These are phyloP conservation scores for Drosophila falleni DNA, from an alignment of 2,888 invertebrate species.

Conservation along the genomic window DNA sequence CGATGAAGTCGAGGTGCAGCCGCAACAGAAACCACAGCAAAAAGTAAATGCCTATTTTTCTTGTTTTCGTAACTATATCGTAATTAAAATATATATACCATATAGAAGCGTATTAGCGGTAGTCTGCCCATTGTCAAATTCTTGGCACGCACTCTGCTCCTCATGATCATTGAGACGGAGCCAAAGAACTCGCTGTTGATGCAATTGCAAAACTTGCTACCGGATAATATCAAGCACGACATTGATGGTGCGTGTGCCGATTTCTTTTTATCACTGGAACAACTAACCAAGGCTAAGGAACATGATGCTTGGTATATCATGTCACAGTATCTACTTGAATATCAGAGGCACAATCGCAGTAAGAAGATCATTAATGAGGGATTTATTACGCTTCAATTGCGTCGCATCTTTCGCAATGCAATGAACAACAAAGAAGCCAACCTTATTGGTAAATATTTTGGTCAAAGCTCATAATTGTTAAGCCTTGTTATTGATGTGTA, in stretches of 20 bases:
- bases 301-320: constrained; percentile 83
- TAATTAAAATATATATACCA: not conserved
- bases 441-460: constrained; percentile 77
- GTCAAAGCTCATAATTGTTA: not conserved
- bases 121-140: constrained; percentile 79
- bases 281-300: constrained; percentile 83
- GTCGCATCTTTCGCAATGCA: constrained; percentile 81
- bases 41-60: constrained; percentile 56
- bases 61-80: not conserved
- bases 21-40: constrained; percentile 57
- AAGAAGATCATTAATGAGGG: constrained; percentile 73
- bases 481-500: not conserved
- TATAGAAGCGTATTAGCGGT: constrained; percentile 61
- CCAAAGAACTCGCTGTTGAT: constrained; percentile 66
- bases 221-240: constrained; percentile 54
- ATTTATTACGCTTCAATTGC: constrained; percentile 79
- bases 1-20: constrained; percentile 78
- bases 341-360: constrained; percentile 70
- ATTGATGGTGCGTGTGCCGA: constrained; percentile 68
- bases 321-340: constrained; percentile 80
- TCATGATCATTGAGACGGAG: constrained; percentile 70
- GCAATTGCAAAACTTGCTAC: constrained; percentile 61
- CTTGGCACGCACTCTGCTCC: constrained; percentile 78
- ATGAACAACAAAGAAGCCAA: constrained; percentile 83
- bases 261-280: constrained; percentile 82